A percentile compares a stretch with the other conserved stretches of the same genome.
These are phyloP conservation scores for Odontamblyopus lacepedii DNA, from an alignment of 2,797 vertebrate genomes.

Conservation along the genomic window DNA sequence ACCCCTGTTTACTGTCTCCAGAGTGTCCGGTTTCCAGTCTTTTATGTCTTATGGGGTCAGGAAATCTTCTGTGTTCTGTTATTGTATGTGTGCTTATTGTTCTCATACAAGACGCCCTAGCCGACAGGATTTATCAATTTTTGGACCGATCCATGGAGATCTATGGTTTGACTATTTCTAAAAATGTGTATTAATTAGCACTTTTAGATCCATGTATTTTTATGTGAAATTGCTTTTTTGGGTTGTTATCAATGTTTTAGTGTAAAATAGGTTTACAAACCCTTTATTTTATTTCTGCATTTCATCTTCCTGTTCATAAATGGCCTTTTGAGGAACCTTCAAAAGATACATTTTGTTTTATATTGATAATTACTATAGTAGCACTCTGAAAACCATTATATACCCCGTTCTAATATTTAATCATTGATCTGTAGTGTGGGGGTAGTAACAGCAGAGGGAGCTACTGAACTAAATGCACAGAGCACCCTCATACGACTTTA, in stretches of 20 bases:
- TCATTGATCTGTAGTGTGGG: constrained; percentile 32
- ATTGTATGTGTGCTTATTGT: neutral
- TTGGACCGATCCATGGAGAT: neutral
- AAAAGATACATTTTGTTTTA: too few relatives aligned
- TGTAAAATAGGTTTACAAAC: neutral
- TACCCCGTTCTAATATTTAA: too few relatives aligned
- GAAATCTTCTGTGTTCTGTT: neutral
- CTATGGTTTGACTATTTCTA: neutral
- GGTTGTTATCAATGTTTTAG: neutral
- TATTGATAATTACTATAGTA: too few relatives aligned
- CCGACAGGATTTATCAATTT: neutral
- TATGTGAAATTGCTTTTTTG: neutral
- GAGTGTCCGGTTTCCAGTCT: constrained; percentile 14
- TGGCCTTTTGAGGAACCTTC: too few relatives aligned
- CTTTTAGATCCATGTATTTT: neutral
- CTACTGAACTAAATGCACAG: constrained; percentile 26
- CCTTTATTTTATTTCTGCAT: neutral
- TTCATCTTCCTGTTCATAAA: too few relatives aligned
- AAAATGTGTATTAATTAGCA: neutral
- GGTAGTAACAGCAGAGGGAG: constrained; percentile 54
- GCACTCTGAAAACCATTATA: too few relatives aligned
- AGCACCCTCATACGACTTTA: constrained; percentile 14
- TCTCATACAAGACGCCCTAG: neutral
- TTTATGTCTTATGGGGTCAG: neutral
- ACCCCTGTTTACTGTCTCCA: constrained; percentile 71